A percentile compares a stretch with the other conserved stretches of the same genome.
Evolutionary conservation across 2,888 invertebrate species (phyloP).

Genomic region (Apodemia hepburni): DNA sequence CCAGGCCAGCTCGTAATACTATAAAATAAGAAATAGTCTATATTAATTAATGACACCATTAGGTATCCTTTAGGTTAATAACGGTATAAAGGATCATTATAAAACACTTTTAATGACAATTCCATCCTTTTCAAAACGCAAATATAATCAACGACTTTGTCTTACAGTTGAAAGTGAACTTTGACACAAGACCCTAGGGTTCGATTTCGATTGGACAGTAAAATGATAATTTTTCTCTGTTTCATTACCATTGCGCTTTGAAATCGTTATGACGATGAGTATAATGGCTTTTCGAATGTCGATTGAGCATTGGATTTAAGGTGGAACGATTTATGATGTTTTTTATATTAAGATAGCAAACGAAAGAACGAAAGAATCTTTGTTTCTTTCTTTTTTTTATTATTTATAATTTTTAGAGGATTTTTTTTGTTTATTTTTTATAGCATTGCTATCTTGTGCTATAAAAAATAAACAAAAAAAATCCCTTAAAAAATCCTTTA

Average conservation of each 20-base stretch:
- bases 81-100: background rate
- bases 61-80: background rate
- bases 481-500: too few relatives aligned
- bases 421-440: too few relatives aligned
- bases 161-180: background rate
- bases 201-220: background rate
- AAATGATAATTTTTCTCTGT: constrained; percentile 12
- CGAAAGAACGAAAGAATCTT: too few relatives aligned
- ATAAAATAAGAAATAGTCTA: too few relatives aligned
- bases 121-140: background rate
- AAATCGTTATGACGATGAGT: background rate
- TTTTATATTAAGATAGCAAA: background rate
- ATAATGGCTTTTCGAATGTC: constrained; percentile 8
- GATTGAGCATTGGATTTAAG: background rate
- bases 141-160: background rate
- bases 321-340: background rate
- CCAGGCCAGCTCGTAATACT: too few relatives aligned
- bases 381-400: too few relatives aligned
- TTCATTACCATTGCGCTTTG: constrained; percentile 8
- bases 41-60: background rate
- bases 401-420: too few relatives aligned
- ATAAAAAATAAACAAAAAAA: too few relatives aligned
- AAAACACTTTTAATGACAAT: constrained; percentile 1
- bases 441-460: too few relatives aligned
- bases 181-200: background rate